phyloP scores from a whole-genome alignment of 2,113 vertebrate species.

The Ictalurus furcatus region DNA sequence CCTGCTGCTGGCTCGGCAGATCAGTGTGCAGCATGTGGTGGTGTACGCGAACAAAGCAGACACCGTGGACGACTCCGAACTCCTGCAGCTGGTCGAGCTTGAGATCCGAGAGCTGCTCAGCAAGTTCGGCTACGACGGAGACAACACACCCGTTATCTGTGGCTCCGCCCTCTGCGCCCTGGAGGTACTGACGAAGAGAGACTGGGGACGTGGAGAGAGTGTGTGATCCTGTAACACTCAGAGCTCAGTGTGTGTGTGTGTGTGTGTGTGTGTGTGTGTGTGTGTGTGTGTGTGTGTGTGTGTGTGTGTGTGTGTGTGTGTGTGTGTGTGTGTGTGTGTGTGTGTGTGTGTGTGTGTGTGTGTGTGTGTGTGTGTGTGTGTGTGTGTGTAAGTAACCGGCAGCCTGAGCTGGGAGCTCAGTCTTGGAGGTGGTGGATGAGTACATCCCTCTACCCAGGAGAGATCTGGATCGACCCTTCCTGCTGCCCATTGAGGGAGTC shows the following conservation, averaged over 20 bases:
- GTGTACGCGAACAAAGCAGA: conserved; percentile 90
- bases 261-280: conserved; percentile 4
- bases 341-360: conserved; percentile 6
- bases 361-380: background rate
- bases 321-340: background rate
- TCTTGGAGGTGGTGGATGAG: conserved; percentile 80
- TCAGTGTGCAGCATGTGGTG: conserved; percentile 84
- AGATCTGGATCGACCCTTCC: conserved; percentile 85
- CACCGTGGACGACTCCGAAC: conserved; percentile 83
- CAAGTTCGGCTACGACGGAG: conserved; percentile 86
- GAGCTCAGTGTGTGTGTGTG: background rate
- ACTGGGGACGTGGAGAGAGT: background rate
- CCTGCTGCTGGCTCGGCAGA: conserved; percentile 83
- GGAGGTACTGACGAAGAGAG: conserved; percentile 72
- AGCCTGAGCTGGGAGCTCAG: conserved; percentile 77
- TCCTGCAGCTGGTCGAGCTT: conserved; percentile 88
- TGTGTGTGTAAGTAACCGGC: conserved; percentile 62
- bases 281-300: too few relatives aligned
- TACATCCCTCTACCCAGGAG: conserved; percentile 81
- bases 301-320: background rate
- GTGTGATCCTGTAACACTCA: background rate
- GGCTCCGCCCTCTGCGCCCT: conserved; percentile 90
- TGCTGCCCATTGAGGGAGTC: conserved; percentile 81
- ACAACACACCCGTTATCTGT: conserved; percentile 78
- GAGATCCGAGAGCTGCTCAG: conserved; percentile 88